Conservation (phyloP, 1,140 invertebrate species). For the Magallana gigas region DNA sequence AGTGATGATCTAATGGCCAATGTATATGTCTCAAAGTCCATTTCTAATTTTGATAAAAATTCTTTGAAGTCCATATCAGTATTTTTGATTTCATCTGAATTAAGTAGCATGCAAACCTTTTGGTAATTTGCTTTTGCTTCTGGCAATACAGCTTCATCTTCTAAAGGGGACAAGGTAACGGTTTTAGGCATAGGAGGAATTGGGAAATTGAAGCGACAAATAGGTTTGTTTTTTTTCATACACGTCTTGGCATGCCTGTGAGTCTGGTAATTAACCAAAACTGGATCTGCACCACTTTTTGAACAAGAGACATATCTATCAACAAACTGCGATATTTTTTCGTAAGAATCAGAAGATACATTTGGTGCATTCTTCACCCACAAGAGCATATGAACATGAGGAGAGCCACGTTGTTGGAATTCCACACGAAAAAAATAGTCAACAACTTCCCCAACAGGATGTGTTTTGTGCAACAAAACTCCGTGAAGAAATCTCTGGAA, state of each 20-base stretch:
- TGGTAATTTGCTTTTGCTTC: too few species aligned
- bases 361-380: conserved; percentile 48
- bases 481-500: too few species aligned
- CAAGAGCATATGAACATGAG: conserved; percentile 48
- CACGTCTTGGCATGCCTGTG: conserved; percentile 54
- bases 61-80: conserved; percentile 2
- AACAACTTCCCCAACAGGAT: conserved; percentile 59
- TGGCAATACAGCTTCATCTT: not conserved
- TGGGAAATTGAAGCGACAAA: conserved; percentile 27
- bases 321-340: conserved; percentile 31
- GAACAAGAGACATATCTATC: conserved; percentile 40
- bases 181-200: not conserved
- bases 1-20: conserved; percentile 22
- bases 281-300: conserved; percentile 19
- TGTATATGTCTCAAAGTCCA: conserved; percentile 25
- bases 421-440: conserved; percentile 59
- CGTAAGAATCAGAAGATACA: not conserved
- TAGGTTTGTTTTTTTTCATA: conserved; percentile 11
- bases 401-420: conserved; percentile 50
- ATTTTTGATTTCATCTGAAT: not conserved
- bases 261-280: conserved; percentile 36
- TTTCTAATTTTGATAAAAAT: conserved; percentile 16
- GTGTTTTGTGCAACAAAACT: too few species aligned
- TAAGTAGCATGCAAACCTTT: too few species aligned
- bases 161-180: not conserved